Percentiles rank a stretch among this genome's conserved stretches.
These are phyloP conservation scores for Brachionus koreanus DNA, from an alignment of 1,140 invertebrate genomes.

Conservation along the genomic window DNA sequence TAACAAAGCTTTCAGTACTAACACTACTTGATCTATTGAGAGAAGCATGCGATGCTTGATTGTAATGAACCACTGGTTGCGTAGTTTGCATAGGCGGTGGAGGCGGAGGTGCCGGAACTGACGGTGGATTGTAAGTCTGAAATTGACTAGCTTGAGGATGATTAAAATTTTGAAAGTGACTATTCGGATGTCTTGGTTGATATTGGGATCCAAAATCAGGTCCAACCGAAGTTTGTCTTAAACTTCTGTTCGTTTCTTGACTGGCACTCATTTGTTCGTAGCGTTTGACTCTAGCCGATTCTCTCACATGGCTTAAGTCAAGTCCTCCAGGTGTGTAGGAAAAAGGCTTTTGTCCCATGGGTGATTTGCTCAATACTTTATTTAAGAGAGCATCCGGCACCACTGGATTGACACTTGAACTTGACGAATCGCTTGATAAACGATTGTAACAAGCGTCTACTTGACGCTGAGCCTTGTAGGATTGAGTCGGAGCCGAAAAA, in stretches of 20 bases:
- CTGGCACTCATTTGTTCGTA: slow-evolving; percentile 7
- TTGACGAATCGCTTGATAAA: not conserved
- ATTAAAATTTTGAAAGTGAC: slow-evolving; percentile 8
- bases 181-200: not conserved
- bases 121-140: not conserved
- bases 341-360: slow-evolving; percentile 40
- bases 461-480: not conserved
- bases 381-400: not conserved
- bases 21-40: not conserved
- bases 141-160: slow-evolving; percentile 14
- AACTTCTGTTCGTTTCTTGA: not conserved
- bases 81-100: not conserved
- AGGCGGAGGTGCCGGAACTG: not conserved
- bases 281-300: slow-evolving; percentile 42
- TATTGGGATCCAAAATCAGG: not conserved
- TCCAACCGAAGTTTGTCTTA: not conserved
- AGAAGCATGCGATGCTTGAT: not conserved
- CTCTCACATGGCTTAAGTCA: slow-evolving; percentile 18
- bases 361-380: slow-evolving; percentile 21
- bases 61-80: not conserved
- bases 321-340: slow-evolving; percentile 43
- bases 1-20: not conserved
- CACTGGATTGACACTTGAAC: not conserved
- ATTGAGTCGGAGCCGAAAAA: not conserved
- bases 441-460: not conserved